Conservation (phyloP, 2,888 invertebrate species). For the Eupsilia transversa region DNA sequence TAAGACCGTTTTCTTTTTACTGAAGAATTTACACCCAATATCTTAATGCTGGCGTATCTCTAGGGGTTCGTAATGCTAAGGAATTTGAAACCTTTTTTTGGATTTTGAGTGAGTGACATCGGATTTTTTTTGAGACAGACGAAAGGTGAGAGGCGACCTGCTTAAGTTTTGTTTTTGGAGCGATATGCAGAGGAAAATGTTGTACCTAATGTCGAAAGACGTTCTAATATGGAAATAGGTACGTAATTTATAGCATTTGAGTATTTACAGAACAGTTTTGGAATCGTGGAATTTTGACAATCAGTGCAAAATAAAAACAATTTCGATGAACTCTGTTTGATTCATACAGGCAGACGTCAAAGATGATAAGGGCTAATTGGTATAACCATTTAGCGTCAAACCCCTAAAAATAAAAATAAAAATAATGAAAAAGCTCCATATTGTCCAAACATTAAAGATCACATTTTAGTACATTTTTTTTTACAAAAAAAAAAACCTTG, state of each 20-base stretch:
- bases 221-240: background rate
- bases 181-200: background rate
- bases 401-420: no score
- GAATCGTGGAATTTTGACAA: no score
- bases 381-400: no score
- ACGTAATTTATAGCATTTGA: background rate
- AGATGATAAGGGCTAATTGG: no score
- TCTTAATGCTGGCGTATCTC: conserved; percentile 9
- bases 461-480: no score
- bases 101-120: background rate
- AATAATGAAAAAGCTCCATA: no score
- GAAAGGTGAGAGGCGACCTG: conserved; percentile 1
- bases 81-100: conserved; percentile 3
- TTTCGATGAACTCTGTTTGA: no score
- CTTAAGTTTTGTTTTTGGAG: conserved; percentile 5
- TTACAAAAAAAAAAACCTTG: no score
- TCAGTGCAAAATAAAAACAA: no score
- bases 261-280: no score
- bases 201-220: background rate
- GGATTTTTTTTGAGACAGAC: background rate
- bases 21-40: conserved; percentile 30
- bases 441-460: no score
- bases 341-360: no score
- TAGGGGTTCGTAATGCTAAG: background rate
- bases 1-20: background rate